Conservation (phyloP, 1,140 invertebrate species). For the Drosophila littoralis region DNA sequence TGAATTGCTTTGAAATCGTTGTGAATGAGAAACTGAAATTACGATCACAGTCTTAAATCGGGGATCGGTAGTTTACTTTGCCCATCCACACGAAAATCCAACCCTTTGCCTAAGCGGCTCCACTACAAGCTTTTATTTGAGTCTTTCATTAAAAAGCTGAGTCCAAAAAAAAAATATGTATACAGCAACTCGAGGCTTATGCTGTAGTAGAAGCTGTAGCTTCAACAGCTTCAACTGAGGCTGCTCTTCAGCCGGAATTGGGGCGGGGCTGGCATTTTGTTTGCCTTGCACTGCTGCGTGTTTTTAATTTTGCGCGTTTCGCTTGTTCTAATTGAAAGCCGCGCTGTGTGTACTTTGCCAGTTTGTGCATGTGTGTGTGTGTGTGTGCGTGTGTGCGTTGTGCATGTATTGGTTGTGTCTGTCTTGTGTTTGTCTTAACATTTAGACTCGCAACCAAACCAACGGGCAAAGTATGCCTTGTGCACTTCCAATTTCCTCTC, state of each 20-base stretch:
- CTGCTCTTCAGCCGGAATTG: slow-evolving; percentile 1
- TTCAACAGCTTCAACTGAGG: background rate
- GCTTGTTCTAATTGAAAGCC: slow-evolving; percentile 81
- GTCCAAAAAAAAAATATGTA: slow-evolving; percentile 10
- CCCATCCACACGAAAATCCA: background rate
- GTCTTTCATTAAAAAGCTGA: slow-evolving; percentile 68
- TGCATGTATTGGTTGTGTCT: slow-evolving; percentile 26
- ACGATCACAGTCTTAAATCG: background rate
- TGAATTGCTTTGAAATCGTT: no score
- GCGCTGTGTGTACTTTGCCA: slow-evolving; percentile 64
- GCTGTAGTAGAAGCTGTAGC: slow-evolving; percentile 7
- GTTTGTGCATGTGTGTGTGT: slow-evolving; percentile 19
- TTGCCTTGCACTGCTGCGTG: slow-evolving; percentile 78
- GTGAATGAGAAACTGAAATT: no score
- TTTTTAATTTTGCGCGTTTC: slow-evolving; percentile 82
- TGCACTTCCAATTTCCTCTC: slow-evolving; percentile 64
- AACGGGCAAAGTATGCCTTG: slow-evolving; percentile 7
- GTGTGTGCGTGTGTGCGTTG: background rate
- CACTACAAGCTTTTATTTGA: slow-evolving; percentile 65
- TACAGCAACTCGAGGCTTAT: slow-evolving; percentile 14
- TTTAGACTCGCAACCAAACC: slow-evolving; percentile 54
- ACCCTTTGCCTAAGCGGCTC: slow-evolving; percentile 20
- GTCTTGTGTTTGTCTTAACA: slow-evolving; percentile 78
- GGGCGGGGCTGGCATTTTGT: slow-evolving; percentile 37
- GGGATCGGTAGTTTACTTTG: background rate